Evolutionary conservation across 2,888 invertebrate species (phyloP).

Genomic region (Drosophila cracens): DNA sequence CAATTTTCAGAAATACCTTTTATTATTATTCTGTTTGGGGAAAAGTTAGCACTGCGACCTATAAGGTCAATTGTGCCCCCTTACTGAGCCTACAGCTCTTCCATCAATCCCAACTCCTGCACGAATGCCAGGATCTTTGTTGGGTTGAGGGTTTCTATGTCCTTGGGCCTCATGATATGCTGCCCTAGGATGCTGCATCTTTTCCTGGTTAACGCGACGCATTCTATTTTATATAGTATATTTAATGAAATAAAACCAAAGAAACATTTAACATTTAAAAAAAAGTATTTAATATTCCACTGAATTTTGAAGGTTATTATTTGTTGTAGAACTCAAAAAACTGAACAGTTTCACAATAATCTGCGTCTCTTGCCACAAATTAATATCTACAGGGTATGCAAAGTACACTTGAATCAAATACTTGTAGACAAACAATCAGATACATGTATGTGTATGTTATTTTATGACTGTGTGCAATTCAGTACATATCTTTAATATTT

Average conservation of each 20-base stretch:
- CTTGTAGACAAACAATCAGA: conserved; percentile 9
- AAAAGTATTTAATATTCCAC: background rate
- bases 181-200: too few species aligned
- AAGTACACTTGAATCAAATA: conserved; percentile 37
- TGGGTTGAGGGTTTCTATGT: too few species aligned
- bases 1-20: background rate
- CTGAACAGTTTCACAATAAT: background rate
- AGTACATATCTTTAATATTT: conserved; percentile 14
- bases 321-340: background rate
- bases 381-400: background rate
- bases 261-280: background rate
- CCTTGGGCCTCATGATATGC: too few species aligned
- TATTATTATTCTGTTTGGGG: too few species aligned
- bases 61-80: too few species aligned
- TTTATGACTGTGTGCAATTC: conserved; percentile 22
- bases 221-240: background rate
- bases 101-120: too few species aligned
- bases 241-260: background rate
- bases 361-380: background rate
- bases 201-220: too few species aligned
- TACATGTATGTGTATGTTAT: conserved; percentile 4
- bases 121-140: too few species aligned
- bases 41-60: too few species aligned
- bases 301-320: background rate
- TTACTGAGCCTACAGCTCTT: too few species aligned